Evolutionary conservation across 2,113 vertebrate genomes (phyloP).

Genomic region (Pogona vitticeps): DNA sequence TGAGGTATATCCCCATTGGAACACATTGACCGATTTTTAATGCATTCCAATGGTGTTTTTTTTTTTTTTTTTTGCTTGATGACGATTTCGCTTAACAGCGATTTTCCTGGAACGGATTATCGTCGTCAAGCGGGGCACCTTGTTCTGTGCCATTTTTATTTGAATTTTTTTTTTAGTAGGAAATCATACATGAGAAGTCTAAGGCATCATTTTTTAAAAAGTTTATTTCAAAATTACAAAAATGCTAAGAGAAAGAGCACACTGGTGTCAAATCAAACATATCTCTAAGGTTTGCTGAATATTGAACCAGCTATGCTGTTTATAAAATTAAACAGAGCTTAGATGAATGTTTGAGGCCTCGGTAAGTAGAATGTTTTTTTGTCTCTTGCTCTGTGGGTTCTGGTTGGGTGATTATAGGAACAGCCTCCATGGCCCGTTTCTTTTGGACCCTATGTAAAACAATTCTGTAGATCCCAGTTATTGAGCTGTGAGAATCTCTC

Average conservation of each 20-base stretch:
- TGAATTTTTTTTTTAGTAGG: background rate
- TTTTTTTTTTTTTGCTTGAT: background rate
- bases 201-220: constrained; percentile 46
- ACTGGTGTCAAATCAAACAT: constrained; percentile 54
- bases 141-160: no score
- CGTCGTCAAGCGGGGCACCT: no score
- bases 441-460: constrained; percentile 89
- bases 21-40: no score
- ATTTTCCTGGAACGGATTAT: no score
- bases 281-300: constrained; percentile 8
- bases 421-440: constrained; percentile 81
- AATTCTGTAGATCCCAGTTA: constrained; percentile 93
- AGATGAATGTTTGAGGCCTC: constrained; percentile 87
- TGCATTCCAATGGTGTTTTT: no score
- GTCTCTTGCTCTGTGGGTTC: constrained; percentile 72
- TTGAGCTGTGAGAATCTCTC: constrained; percentile 86
- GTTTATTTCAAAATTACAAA: constrained; percentile 79
- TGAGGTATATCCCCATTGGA: no score
- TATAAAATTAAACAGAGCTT: constrained; percentile 94
- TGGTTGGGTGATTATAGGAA: constrained; percentile 77
- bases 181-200: background rate
- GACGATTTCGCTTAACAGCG: no score
- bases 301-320: constrained; percentile 60
- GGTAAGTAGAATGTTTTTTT: constrained; percentile 80
- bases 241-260: constrained; percentile 36